These are phyloP conservation scores for Xestia rhomboidea DNA, from an alignment of 2,888 invertebrate genomes.

Conservation along the genomic window DNA sequence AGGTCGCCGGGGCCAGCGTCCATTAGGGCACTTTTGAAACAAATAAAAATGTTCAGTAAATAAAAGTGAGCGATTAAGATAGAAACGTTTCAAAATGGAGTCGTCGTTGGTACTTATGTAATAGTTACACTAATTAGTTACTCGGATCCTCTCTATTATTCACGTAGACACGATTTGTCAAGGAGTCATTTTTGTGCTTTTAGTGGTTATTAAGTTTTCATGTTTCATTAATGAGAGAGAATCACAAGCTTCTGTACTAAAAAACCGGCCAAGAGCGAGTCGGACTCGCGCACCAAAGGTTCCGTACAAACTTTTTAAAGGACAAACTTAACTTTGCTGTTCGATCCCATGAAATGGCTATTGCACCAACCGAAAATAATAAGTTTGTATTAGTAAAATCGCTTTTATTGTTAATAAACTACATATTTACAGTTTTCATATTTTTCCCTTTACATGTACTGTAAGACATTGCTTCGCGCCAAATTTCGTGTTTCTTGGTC, in stretches of 20 bases:
- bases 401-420: no score
- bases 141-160: slow-evolving; percentile 11
- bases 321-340: no score
- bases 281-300: no score
- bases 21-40: slow-evolving; percentile 46
- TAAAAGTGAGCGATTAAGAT: slow-evolving; percentile 47
- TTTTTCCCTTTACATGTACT: no score
- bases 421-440: no score
- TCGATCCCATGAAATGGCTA: no score
- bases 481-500: no score
- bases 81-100: slow-evolving; percentile 33
- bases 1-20: slow-evolving; percentile 34
- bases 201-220: neutral
- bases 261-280: no score
- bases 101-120: slow-evolving; percentile 16
- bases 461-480: no score
- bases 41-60: slow-evolving; percentile 47
- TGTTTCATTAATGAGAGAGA: neutral
- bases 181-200: neutral
- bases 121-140: slow-evolving; percentile 43
- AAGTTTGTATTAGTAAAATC: no score
- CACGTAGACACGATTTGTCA: slow-evolving; percentile 3
- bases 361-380: no score
- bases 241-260: neutral
- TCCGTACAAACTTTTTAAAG: no score